Conservation (phyloP, 2,797 vertebrate species). For the Ateles fusciceps region DNA sequence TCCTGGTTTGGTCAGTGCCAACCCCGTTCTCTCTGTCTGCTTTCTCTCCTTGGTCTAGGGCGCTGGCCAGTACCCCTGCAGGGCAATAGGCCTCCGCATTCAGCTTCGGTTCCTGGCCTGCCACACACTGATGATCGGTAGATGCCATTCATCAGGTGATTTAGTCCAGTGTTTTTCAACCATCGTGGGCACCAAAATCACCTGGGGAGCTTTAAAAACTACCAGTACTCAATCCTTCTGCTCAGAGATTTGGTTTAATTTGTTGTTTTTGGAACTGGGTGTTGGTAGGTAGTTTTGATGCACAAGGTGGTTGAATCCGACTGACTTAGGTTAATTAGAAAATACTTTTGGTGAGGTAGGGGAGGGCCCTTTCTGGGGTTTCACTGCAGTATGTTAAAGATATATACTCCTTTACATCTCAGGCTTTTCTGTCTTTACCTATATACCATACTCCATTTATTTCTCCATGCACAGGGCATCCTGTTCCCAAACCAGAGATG, state of each 20-base stretch:
- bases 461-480: neutral
- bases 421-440: neutral
- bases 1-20: neutral
- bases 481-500: conserved; percentile 36
- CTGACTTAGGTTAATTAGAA: neutral
- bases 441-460: neutral
- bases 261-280: neutral
- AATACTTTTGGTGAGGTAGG: neutral
- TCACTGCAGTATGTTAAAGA: neutral
- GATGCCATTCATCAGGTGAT: neutral
- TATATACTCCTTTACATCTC: neutral
- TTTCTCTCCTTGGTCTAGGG: neutral
- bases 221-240: neutral
- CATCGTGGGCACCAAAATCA: neutral
- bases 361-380: neutral
- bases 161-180: neutral
- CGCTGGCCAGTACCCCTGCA: neutral
- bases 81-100: neutral
- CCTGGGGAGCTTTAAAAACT: neutral
- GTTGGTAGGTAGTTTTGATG: neutral
- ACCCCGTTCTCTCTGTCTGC: neutral
- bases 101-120: neutral
- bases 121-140: neutral
- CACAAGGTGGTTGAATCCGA: neutral
- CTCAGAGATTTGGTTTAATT: neutral